Evolutionary conservation across 2,797 vertebrate genomes (phyloP).

Genomic region (Clamator glandarius): DNA sequence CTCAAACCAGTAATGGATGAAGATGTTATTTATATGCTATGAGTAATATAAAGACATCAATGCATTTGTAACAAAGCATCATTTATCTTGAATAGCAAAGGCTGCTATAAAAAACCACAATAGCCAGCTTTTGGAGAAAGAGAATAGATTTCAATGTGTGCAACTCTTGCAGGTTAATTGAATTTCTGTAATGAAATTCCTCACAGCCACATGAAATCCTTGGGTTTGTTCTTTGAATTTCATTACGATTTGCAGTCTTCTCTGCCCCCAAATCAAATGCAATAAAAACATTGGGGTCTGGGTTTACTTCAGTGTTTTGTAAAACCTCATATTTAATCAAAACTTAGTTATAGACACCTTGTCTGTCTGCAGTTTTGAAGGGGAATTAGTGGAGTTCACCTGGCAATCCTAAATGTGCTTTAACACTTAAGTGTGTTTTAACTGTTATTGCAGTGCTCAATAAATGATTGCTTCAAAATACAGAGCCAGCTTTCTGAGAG

Average conservation of each 20-base stretch:
- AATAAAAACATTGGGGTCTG: background rate
- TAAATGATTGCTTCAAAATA: background rate
- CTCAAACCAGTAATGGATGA: background rate
- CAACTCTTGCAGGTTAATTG: constrained; percentile 30
- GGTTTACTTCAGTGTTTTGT: background rate
- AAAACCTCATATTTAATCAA: background rate
- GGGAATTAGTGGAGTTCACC: background rate
- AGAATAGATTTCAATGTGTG: background rate
- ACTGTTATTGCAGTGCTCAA: background rate
- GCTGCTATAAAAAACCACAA: background rate
- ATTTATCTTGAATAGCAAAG: background rate
- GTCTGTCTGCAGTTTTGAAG: background rate
- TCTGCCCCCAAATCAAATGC: background rate
- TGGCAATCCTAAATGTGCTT: background rate
- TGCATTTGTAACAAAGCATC: background rate
- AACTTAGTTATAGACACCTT: background rate
- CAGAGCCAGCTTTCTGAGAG: background rate
- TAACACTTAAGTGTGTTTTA: background rate
- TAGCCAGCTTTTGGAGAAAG: background rate
- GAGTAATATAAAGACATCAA: background rate
- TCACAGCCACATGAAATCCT: constrained; percentile 27
- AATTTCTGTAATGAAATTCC: constrained; percentile 41
- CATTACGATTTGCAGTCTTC: constrained; percentile 15
- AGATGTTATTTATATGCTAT: background rate
- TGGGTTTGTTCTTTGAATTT: constrained; percentile 39